Base-by-base conservation (phyloP, 2,797 vertebrate genomes). In the Hipposideros larvatus region DNA sequence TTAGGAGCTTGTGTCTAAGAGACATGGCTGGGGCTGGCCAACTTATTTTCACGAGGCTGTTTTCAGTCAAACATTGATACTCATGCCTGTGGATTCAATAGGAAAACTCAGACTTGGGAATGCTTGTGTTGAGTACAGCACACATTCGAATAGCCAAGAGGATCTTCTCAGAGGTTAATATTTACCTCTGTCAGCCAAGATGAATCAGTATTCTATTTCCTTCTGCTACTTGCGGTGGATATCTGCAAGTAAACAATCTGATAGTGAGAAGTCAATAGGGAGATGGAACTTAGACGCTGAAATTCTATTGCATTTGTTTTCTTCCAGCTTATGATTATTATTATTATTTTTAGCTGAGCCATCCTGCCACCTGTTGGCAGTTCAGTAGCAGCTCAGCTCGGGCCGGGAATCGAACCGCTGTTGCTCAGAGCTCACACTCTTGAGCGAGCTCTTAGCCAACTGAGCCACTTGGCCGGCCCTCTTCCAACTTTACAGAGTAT, bases 71-170 rank as follows among this genome's bases (percentile, higher is more conserved):
- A 31, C 5, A 7, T 11, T 55, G 22, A n/a, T 34, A 31, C 55
- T 86, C 46, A 43, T 11, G 11, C 21, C 68, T 87, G 21, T 63
- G 21, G 9, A 73, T 79, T 86, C 63, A 5, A 1, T 37, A 28
- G 86, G 34, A 92, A 91, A 55, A 86, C 13, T 61, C n/a, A 71
- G 84, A 74, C 48, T 41, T 73, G 77, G 53, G 75, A 82, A 59
- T 91, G 87, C 70, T 15, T 53, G 22, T 66, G 19, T 91, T 41
- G 66, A 93, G 22, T 11, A 34, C 43, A 75, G 83, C 19, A 48
- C 21, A 41, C 41, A 79, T 96, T 66, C 65, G 43, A 94, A 46
- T 82, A 89, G 70, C 41, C 13, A 48, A 19, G 53, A 68, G 55
- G 43, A n/a, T 31, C 14, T 19, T 70, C 41, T 91, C 41, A 57